Conservation (phyloP, 64 coral and sea anemone genomes). For the Montipora capricornis region DNA sequence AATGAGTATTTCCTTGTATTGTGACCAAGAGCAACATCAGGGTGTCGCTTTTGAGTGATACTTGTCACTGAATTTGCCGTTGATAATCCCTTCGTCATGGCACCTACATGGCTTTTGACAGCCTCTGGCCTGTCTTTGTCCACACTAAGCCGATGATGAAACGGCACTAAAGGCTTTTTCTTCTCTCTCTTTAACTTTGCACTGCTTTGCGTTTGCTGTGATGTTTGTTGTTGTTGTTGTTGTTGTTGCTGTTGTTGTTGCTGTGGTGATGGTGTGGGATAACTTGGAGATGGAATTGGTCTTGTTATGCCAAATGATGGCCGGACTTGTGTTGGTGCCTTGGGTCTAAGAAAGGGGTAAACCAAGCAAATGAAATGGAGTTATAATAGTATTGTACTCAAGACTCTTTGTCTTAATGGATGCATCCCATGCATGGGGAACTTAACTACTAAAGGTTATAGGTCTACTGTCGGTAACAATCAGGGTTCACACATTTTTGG, state of each 20-base stretch:
- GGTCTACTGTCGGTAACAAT: too few relatives aligned
- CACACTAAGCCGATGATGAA: conserved; percentile 85
- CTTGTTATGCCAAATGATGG: conserved; percentile 95
- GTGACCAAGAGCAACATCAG: conserved; percentile 60
- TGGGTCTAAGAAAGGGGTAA: conserved; percentile 65
- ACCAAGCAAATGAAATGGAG: background rate
- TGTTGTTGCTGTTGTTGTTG: conserved; percentile 61
- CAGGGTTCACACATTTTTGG: too few relatives aligned
- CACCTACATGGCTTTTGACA: conserved; percentile 75
- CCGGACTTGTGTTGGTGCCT: conserved; percentile 83
- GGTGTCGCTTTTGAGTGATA: conserved; percentile 79
- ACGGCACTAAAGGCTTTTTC: conserved; percentile 88
- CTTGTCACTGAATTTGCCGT: conserved; percentile 78
- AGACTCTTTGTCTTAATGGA: background rate
- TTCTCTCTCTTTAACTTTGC: conserved; percentile 98
- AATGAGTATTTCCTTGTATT: conserved; percentile 72
- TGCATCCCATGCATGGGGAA: too few relatives aligned
- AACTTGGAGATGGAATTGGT: conserved; percentile 84
- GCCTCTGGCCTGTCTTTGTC: conserved; percentile 77
- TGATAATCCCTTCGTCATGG: conserved; percentile 87
- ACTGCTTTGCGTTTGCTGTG: conserved; percentile 65
- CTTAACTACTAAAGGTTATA: too few relatives aligned
- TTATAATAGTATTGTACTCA: background rate
- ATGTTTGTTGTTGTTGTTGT: conserved; percentile 34
- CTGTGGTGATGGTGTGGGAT: conserved; percentile 67